Percentiles rank a stretch among this genome's conserved stretches.
These are phyloP conservation scores for Onychomys leucogaster DNA, from an alignment of 2,797 vertebrate genomes.

Conservation along the genomic window DNA sequence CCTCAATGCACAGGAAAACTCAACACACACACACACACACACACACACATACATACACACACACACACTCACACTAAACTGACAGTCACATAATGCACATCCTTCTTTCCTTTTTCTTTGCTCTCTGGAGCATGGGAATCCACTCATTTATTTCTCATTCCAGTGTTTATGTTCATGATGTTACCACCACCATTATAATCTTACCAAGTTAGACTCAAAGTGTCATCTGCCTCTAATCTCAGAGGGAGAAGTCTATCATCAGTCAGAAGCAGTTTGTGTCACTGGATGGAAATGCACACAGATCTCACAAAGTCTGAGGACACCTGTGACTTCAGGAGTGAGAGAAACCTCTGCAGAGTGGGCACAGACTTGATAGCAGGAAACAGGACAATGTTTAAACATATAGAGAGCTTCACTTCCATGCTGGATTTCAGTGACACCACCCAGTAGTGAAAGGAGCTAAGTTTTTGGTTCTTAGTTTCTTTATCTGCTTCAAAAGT, in stretches of 20 bases:
- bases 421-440: background rate
- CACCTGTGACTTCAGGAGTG: background rate
- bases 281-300: background rate
- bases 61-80: background rate
- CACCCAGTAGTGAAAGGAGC: background rate
- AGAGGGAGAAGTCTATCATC: background rate
- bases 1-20: background rate
- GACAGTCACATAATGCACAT: background rate
- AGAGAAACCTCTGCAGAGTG: background rate
- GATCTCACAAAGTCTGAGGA: background rate
- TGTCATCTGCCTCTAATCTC: background rate
- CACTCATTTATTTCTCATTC: background rate
- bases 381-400: background rate
- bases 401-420: background rate
- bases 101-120: background rate
- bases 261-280: background rate
- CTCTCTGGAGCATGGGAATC: background rate
- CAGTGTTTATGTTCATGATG: background rate
- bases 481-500: constrained; percentile 12
- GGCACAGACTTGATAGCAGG: background rate
- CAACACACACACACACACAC: background rate
- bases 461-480: background rate
- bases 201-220: background rate
- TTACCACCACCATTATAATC: background rate
- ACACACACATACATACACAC: background rate